Conservation (phyloP, 2,888 invertebrate genomes). For the Meganola albula region DNA sequence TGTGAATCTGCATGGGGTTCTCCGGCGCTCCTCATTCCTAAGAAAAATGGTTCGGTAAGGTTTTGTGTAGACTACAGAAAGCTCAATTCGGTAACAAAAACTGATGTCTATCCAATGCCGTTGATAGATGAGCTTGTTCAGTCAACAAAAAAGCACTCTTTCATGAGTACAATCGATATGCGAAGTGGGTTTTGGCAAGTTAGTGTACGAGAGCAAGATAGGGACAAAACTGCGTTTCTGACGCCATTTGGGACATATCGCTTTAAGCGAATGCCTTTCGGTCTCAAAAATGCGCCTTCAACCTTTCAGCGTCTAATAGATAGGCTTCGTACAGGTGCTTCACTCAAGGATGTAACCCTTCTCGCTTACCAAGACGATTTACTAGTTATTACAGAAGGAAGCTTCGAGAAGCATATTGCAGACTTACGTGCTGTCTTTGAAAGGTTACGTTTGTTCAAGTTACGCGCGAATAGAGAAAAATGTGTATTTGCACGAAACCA, state of each 20-base stretch:
- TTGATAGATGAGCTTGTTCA: constrained; percentile 29
- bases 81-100: constrained; percentile 24
- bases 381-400: constrained; percentile 18
- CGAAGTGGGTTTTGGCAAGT: constrained; percentile 28
- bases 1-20: constrained; percentile 21
- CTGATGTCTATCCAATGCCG: constrained; percentile 31
- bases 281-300: constrained; percentile 48
- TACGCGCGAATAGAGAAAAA: neutral
- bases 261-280: constrained; percentile 49
- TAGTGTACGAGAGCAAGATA: constrained; percentile 15
- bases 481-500: no score
- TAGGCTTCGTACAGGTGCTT: constrained; percentile 14
- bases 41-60: constrained; percentile 22
- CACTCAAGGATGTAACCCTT: constrained; percentile 20
- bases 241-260: constrained; percentile 18
- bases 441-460: constrained; percentile 1
- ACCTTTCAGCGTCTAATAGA: constrained; percentile 37
- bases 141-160: constrained; percentile 22
- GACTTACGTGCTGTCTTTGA: neutral
- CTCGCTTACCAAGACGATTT: constrained; percentile 34
- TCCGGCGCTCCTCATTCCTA: constrained; percentile 24
- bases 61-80: constrained; percentile 33
- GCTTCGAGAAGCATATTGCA: constrained; percentile 6
- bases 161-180: constrained; percentile 24
- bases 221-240: constrained; percentile 30